A percentile compares a stretch with the other conserved stretches of the same genome.
Conservation (phyloP, 37 sponge, comb jelly and placozoan genomes). For the Theonella swinhoei region DNA sequence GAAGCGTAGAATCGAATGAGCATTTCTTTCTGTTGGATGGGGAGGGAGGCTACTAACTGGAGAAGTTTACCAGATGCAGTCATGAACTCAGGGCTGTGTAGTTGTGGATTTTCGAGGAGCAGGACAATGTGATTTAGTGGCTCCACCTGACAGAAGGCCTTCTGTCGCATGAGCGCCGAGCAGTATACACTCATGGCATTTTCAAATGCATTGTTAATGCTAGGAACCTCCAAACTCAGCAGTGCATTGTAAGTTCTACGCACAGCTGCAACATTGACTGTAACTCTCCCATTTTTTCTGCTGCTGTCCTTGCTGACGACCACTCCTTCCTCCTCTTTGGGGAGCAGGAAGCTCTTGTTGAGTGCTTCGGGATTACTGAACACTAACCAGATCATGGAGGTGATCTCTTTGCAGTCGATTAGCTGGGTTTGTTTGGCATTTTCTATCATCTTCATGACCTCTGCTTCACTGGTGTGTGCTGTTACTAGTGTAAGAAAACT, state of each 20-base stretch:
- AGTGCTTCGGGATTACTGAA: slow-evolving; percentile 69
- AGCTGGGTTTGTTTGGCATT: slow-evolving; percentile 1
- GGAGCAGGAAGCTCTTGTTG: slow-evolving; percentile 60
- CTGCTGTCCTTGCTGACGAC: background rate
- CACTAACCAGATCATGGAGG: slow-evolving; percentile 37
- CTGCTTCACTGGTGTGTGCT: slow-evolving; percentile 21
- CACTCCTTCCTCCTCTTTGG: background rate
- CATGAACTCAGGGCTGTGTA: slow-evolving; percentile 84
- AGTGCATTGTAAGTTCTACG: slow-evolving; percentile 41
- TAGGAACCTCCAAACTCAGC: slow-evolving; percentile 33
- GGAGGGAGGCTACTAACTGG: slow-evolving; percentile 22
- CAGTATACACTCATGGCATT: slow-evolving; percentile 71
- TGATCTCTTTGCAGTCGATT: slow-evolving; percentile 45
- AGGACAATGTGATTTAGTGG: slow-evolving; percentile 69
- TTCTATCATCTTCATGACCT: slow-evolving; percentile 37
- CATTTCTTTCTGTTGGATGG: slow-evolving; percentile 38
- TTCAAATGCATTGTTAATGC: slow-evolving; percentile 53
- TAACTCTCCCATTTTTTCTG: slow-evolving; percentile 8
- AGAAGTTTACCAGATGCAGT: slow-evolving; percentile 68
- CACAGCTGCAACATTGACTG: slow-evolving; percentile 51
- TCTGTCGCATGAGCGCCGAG: slow-evolving; percentile 8
- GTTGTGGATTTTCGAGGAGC: slow-evolving; percentile 78
- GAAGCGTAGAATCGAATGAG: slow-evolving; percentile 69
- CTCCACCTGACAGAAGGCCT: background rate
- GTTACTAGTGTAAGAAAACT: background rate